Percentiles rank a stretch among this genome's conserved stretches.
These are phyloP conservation scores for Achroia grisella DNA, from an alignment of 1,140 invertebrate genomes.

Conservation along the genomic window DNA sequence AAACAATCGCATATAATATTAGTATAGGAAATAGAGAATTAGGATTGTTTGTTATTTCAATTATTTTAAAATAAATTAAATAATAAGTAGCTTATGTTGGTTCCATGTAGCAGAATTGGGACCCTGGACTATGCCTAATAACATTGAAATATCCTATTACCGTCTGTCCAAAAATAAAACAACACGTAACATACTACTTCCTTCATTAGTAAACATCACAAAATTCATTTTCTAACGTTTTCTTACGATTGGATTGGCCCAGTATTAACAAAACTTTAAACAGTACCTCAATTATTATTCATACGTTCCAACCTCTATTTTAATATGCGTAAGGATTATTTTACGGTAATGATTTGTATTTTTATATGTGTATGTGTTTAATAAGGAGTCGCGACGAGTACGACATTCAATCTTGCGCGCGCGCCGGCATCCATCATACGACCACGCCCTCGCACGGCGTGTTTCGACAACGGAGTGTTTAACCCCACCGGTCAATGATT, in stretches of 20 bases:
- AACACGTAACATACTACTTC: constrained; percentile 7
- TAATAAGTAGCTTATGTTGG: no score
- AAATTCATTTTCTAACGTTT: constrained; percentile 32
- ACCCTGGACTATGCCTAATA: constrained; percentile 3
- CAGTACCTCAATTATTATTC: constrained; percentile 12
- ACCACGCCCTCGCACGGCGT: constrained; percentile 41
- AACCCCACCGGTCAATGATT: constrained; percentile 23
- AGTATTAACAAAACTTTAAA: constrained; percentile 26
- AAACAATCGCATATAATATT: no score
- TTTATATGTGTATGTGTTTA: constrained; percentile 21
- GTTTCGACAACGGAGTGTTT: constrained; percentile 40
- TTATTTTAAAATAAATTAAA: no score
- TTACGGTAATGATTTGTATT: neutral
- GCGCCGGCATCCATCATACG: constrained; percentile 53
- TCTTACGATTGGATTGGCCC: constrained; percentile 15
- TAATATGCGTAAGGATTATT: constrained; percentile 3
- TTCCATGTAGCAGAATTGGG: no score
- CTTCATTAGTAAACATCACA: constrained; percentile 31
- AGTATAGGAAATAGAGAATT: no score
- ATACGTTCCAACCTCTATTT: neutral
- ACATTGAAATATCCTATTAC: neutral
- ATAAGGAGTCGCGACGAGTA: constrained; percentile 23
- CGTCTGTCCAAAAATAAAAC: neutral
- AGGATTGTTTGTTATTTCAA: no score
- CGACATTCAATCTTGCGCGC: constrained; percentile 45